Percentiles rank a stretch among this genome's conserved stretches.
Conservation (phyloP, 1,140 invertebrate species). For the Maniola jurtina region DNA sequence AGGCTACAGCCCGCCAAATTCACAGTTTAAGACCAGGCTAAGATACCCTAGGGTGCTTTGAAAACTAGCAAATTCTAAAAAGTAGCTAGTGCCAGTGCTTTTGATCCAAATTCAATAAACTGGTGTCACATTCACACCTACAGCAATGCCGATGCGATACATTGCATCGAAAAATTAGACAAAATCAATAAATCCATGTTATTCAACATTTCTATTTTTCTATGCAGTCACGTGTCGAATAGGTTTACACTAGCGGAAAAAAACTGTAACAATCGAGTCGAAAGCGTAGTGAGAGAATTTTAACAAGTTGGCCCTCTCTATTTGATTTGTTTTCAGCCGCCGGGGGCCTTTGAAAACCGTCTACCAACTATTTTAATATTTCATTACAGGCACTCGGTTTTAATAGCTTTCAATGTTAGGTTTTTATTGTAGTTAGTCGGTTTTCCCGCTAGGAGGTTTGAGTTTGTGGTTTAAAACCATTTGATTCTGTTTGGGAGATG, state of each 20-base stretch:
- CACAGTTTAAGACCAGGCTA: no score
- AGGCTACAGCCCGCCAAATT: no score
- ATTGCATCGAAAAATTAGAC: not conserved
- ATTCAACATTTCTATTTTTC: constrained; percentile 14
- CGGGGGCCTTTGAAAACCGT: constrained; percentile 29
- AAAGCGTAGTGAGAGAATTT: constrained; percentile 45
- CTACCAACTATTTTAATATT: constrained; percentile 62
- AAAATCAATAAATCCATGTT: constrained; percentile 1
- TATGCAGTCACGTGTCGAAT: constrained; percentile 30
- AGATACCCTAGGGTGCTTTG: no score
- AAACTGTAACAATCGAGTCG: constrained; percentile 29
- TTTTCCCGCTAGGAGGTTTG: constrained; percentile 39
- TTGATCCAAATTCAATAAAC: no score
- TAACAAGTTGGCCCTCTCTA: constrained; percentile 48
- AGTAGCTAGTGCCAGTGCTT: no score
- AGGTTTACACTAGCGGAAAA: constrained; percentile 25
- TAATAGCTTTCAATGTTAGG: constrained; percentile 54
- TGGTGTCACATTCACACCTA: no score
- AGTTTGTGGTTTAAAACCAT: constrained; percentile 35
- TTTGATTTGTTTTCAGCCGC: constrained; percentile 52
- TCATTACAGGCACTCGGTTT: constrained; percentile 51
- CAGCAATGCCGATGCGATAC: not conserved
- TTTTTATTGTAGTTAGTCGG: constrained; percentile 54
- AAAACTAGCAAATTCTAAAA: no score
- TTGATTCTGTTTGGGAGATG: constrained; percentile 28